Base-by-base conservation (phyloP, 2,888 invertebrate genomes). In the Calameuta idolon region DNA sequence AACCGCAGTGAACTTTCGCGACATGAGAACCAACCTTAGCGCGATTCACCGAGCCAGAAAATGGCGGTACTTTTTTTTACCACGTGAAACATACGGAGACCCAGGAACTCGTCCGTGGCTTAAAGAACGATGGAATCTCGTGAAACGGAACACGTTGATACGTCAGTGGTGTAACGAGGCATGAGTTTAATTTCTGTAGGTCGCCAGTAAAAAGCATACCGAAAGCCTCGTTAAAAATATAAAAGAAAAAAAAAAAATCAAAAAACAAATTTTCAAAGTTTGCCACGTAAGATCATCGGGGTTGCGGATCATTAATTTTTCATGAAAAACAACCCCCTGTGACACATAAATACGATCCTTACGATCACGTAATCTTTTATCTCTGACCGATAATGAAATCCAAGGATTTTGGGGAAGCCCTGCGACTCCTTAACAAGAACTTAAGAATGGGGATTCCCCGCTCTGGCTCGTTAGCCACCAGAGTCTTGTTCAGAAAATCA, bases 1-100 rank as follows among this genome's bases (percentile, higher is more conserved):
- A 55, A 55, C 55, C 9, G 55, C 55, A 55, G 23, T 55, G 3
- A 55, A 55, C 9, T 9, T 9, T 55, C 55, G 55, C 23, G 55
- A 55, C 55, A 23, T 23, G 23, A 55, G 55, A 55, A 55, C 55
- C 23, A 23, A 55, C 55, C 55, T 85, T 84, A 81, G 83, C 84
- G 84, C 85, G 81, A 85, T 79, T 85, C 83, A 84, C 75, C 77
- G 85, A 85, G 79, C 85, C 82, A 81, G 85, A 86, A 85, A 85
- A 86, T 86, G 82, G 81, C 75, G 34, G 40, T 55, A 31, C 34
- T 12, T 75, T 76, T 76, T 78, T 76, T 76, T 73, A 55, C 76
- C 69, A 74, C 76, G 69, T 40, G 9, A 55, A 55, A 55, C 15
- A 55, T 55, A 55, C 55, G 55, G 1, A 55, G 55, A 55, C 55